A percentile compares a stretch with the other conserved stretches of the same genome.
These are phyloP conservation scores for Galerucella calmariensis DNA, from an alignment of 2,888 invertebrate species.

Conservation along the genomic window DNA sequence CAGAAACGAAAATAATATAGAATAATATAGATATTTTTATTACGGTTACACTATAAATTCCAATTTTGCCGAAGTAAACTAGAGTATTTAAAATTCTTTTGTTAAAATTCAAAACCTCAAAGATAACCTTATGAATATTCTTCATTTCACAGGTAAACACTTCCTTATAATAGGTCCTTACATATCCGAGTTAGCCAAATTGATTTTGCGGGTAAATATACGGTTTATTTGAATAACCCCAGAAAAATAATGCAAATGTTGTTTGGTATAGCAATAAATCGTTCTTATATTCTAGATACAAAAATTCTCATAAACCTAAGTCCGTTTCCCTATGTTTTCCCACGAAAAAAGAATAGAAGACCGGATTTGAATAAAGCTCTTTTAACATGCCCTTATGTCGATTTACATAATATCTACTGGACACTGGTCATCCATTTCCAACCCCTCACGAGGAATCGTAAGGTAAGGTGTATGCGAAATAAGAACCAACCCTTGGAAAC, in stretches of 20 bases:
- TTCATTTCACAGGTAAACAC: conserved; percentile 30
- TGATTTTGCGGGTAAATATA: conserved; percentile 48
- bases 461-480: conserved; percentile 48
- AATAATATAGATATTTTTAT: neutral
- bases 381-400: conserved; percentile 53
- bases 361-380: conserved; percentile 58
- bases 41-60: neutral
- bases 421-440: conserved; percentile 60
- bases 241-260: conserved; percentile 52
- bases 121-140: conserved; percentile 2
- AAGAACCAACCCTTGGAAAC: conserved; percentile 44
- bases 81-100: neutral
- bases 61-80: neutral
- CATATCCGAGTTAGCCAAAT: conserved; percentile 42
- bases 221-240: conserved; percentile 44
- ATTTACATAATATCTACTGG: conserved; percentile 62
- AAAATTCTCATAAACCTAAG: conserved; percentile 43
- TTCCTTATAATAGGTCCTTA: conserved; percentile 37
- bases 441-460: conserved; percentile 46
- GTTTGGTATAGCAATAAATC: conserved; percentile 52
- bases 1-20: neutral
- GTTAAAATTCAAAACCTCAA: conserved; percentile 15
- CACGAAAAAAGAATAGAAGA: conserved; percentile 57
- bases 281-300: conserved; percentile 45
- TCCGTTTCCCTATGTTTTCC: conserved; percentile 52